Conservation (phyloP, 2,113 vertebrate genomes). For the Myotis yumanensis region DNA sequence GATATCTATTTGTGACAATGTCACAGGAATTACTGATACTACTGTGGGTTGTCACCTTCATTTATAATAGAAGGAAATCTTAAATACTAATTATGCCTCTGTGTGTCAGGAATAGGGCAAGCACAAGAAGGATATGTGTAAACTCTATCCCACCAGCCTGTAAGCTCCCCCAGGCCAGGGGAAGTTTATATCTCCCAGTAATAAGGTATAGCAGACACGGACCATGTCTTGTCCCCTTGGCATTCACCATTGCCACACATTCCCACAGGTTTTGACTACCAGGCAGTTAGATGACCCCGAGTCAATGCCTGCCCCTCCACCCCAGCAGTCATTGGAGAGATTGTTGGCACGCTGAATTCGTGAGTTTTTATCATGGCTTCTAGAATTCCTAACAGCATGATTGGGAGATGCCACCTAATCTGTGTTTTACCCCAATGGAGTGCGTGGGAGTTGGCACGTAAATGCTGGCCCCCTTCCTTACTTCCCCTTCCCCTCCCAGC, state of each 20-base stretch:
- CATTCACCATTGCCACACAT: not conserved
- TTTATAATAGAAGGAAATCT: conserved; percentile 11
- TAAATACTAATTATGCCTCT: not conserved
- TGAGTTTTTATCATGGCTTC: no score
- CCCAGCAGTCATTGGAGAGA: not conserved
- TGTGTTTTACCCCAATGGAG: not conserved
- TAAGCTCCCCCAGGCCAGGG: not conserved
- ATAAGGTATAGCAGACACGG: not conserved
- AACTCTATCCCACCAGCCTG: not conserved
- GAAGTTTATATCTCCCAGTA: not conserved
- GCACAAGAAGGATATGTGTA: not conserved
- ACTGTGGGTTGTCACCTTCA: not conserved
- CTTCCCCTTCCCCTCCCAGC: no score
- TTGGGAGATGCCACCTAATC: not conserved
- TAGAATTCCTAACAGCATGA: not conserved
- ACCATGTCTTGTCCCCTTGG: not conserved
- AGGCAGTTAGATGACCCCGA: not conserved
- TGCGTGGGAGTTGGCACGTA: not conserved
- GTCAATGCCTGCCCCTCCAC: fast-evolving
- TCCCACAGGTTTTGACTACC: not conserved
- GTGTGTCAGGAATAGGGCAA: not conserved
- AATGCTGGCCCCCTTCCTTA: not conserved
- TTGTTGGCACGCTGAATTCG: not conserved
- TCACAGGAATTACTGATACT: not conserved
- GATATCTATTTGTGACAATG: not conserved